Percentiles rank a stretch among this genome's conserved stretches.
These are phyloP conservation scores for Drosophila sturtevanti DNA, from an alignment of 1,140 invertebrate species.

Conservation along the genomic window DNA sequence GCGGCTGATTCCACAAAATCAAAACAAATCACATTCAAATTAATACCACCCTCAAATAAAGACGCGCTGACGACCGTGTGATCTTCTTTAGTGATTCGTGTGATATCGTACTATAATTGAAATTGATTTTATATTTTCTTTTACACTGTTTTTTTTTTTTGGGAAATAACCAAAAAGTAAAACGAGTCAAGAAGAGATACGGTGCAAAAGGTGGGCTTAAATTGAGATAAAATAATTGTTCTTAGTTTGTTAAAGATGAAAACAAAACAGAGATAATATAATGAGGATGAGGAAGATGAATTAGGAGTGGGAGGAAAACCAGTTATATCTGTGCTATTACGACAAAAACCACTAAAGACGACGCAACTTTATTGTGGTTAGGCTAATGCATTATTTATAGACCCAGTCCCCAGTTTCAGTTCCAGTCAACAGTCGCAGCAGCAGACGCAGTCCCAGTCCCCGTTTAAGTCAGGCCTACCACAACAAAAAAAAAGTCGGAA, in stretches of 20 bases:
- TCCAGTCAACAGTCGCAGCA: not conserved
- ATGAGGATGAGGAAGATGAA: not conserved
- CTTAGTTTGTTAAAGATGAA: not conserved
- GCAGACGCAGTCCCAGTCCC: not conserved
- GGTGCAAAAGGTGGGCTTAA: not conserved
- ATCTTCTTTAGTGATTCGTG: not conserved
- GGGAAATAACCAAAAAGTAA: not conserved
- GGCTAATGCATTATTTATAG: conserved; percentile 63
- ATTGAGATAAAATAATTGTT: conserved; percentile 19
- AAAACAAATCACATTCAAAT: conserved; percentile 48
- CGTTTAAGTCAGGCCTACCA: conserved; percentile 6
- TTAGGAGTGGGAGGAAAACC: conserved; percentile 9
- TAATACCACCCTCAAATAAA: conserved; percentile 34
- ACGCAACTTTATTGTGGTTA: conserved; percentile 38
- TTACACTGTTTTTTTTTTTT: too few species aligned
- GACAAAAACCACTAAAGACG: conserved; percentile 34
- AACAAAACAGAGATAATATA: not conserved
- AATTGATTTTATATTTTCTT: too few species aligned
- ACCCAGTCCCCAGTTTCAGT: conserved; percentile 2
- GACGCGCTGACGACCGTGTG: conserved; percentile 21
- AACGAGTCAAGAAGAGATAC: not conserved
- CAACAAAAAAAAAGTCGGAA: conserved; percentile 21
- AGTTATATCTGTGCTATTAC: conserved; percentile 17
- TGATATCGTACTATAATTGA: not conserved
- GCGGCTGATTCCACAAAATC: conserved; percentile 19